These are phyloP conservation scores for Silurus aristotelis DNA, from an alignment of 2,797 vertebrate genomes.

Conservation along the genomic window DNA sequence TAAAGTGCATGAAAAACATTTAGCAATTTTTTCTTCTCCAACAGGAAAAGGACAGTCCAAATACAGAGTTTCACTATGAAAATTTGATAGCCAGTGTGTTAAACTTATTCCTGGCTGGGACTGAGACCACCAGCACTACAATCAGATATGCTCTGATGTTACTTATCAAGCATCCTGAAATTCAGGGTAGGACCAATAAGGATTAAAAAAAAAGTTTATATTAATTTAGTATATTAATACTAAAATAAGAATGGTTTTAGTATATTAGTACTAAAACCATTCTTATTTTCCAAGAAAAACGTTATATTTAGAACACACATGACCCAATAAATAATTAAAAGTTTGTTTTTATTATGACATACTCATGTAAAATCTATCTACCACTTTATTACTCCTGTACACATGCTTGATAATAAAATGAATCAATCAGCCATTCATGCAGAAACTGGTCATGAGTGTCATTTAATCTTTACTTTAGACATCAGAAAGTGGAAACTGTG, in stretches of 20 bases:
- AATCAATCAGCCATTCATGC: background rate
- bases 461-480: background rate
- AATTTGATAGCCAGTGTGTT: slow-evolving; percentile 70
- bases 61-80: slow-evolving; percentile 71
- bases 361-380: too few relatives aligned
- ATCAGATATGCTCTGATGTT: slow-evolving; percentile 72
- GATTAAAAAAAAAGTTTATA: slow-evolving; percentile 10
- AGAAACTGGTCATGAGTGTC: background rate
- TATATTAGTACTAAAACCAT: background rate
- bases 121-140: slow-evolving; percentile 73
- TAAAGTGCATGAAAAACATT: background rate
- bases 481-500: background rate
- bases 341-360: background rate
- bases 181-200: slow-evolving; percentile 69
- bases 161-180: slow-evolving; percentile 73
- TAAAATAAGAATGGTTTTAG: too few relatives aligned
- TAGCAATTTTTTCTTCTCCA: background rate
- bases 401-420: background rate
- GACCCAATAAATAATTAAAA: background rate
- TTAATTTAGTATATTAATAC: background rate
- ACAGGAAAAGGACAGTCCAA: slow-evolving; percentile 69
- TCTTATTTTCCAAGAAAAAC: background rate
- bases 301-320: background rate
- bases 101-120: slow-evolving; percentile 75
- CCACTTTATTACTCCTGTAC: too few relatives aligned